Conservation (phyloP, 2,797 vertebrate species). For the Centropyge bicolor region DNA sequence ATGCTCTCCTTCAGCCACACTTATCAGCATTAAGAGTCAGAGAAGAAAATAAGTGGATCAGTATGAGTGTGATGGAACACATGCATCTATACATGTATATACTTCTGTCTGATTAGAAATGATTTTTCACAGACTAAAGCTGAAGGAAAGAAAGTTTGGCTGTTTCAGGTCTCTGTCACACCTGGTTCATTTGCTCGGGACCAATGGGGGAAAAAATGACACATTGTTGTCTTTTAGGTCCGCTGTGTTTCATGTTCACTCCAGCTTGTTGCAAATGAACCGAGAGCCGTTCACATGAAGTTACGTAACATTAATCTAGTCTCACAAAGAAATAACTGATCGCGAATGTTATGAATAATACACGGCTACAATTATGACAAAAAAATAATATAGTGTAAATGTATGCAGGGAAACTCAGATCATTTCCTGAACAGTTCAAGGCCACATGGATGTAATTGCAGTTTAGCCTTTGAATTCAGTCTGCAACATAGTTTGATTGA, state of each 20-base stretch:
- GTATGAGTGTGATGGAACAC: slow-evolving; percentile 1
- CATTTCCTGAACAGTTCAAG: too few species aligned
- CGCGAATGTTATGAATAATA: too few species aligned
- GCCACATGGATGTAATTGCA: too few species aligned
- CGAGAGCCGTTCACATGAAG: background rate
- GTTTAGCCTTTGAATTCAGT: too few species aligned
- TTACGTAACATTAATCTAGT: background rate
- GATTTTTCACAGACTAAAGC: background rate
- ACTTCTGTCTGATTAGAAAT: background rate
- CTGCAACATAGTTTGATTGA: too few species aligned
- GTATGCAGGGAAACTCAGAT: background rate
- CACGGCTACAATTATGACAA: background rate
- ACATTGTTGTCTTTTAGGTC: background rate
- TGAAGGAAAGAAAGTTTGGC: background rate
- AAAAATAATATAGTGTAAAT: too few species aligned
- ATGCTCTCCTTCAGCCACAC: background rate
- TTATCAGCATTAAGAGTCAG: slow-evolving; percentile 5
- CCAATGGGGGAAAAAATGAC: background rate
- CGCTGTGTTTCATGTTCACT: background rate
- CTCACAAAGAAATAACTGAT: background rate
- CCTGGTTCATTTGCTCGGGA: background rate
- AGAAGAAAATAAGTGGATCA: slow-evolving; percentile 15
- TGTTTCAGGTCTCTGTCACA: background rate
- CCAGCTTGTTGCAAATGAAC: background rate
- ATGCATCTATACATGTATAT: background rate